Evolutionary conservation across 2,113 vertebrate genomes (phyloP).

Genomic region (Anser brachyrhynchus): DNA sequence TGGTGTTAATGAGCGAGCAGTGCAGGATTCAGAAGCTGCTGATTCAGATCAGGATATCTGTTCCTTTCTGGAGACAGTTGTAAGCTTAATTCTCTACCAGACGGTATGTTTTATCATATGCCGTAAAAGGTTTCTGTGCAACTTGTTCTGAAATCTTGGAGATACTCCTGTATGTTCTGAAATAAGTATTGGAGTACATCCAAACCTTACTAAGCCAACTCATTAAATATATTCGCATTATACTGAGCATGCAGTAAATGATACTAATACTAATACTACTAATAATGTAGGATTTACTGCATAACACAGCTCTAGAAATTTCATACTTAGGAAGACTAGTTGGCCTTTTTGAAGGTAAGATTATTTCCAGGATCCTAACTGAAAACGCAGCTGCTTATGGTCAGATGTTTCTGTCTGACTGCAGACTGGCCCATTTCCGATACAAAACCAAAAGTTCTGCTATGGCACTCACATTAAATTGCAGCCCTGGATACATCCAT

Average conservation of each 20-base stretch:
- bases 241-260: neutral
- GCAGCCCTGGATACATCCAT: neutral
- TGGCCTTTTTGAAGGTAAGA: neutral
- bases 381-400: neutral
- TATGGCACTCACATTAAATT: neutral
- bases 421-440: neutral
- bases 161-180: neutral
- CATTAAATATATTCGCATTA: neutral
- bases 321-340: neutral
- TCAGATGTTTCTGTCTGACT: fast-evolving
- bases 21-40: neutral
- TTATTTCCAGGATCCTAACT: neutral
- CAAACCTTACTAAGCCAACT: neutral
- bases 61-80: fast-evolving
- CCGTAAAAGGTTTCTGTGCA: neutral
- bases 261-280: too few relatives aligned
- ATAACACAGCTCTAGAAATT: neutral
- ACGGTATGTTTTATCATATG: neutral
- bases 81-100: neutral
- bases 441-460: too few relatives aligned
- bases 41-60: neutral
- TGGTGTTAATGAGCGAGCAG: neutral
- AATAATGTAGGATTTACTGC: neutral
- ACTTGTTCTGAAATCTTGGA: neutral
- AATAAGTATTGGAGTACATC: neutral